Evolutionary conservation across 2,797 vertebrate genomes (phyloP).

Genomic region (Takifugu ocellatus): DNA sequence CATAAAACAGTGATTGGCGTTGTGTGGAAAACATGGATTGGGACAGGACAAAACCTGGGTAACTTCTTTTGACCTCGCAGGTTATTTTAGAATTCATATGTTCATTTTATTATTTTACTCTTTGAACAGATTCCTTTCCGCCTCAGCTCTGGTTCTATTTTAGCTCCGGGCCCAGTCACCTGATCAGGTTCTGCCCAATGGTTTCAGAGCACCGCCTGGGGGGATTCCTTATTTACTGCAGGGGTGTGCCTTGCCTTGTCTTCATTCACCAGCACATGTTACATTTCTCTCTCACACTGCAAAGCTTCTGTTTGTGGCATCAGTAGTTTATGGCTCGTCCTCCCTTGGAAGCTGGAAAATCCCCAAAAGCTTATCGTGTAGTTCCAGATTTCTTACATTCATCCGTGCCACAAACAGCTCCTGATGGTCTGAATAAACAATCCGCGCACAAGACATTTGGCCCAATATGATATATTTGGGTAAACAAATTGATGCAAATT

Average conservation of each 20-base stretch:
- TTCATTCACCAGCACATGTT: conserved; percentile 48
- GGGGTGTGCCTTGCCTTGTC: conserved; percentile 52
- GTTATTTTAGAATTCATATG: too few species aligned
- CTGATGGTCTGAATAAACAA: conserved; percentile 5
- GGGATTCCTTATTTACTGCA: conserved; percentile 66
- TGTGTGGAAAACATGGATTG: too few species aligned
- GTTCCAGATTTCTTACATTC: conserved; percentile 23
- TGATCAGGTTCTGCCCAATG: conserved; percentile 47
- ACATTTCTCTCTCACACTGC: conserved; percentile 45
- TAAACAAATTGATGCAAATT: neutral
- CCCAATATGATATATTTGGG: neutral
- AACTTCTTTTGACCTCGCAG: too few species aligned
- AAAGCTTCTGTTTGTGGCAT: conserved; percentile 49
- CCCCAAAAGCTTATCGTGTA: conserved; percentile 33
- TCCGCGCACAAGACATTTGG: neutral
- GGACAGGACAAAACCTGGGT: too few species aligned
- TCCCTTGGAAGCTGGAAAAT: conserved; percentile 46
- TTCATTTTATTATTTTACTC: conserved; percentile 25
- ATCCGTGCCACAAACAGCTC: neutral
- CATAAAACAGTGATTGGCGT: conserved; percentile 25
- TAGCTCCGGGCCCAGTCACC: conserved; percentile 47
- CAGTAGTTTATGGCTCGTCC: conserved; percentile 47
- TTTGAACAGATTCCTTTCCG: conserved; percentile 20
- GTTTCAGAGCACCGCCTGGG: conserved; percentile 48
- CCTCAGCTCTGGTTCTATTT: conserved; percentile 9